These are phyloP conservation scores for Montipora capitata DNA, from an alignment of 92 coral and sea anemone species.

Conservation along the genomic window DNA sequence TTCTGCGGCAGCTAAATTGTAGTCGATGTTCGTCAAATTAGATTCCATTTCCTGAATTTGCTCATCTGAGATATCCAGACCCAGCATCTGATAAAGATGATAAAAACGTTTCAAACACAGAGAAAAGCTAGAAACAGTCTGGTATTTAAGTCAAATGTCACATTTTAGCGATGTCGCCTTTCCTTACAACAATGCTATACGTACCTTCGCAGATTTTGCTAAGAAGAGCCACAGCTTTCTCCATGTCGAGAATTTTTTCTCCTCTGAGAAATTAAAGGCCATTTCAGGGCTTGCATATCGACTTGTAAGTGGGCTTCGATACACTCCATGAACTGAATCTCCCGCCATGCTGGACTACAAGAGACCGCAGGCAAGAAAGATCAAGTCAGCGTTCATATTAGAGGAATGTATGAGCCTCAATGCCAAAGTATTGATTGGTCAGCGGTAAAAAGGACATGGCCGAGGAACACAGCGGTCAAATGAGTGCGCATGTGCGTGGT, in stretches of 20 bases:
- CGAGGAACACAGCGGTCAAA: no score
- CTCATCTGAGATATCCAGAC: slow-evolving; percentile 86
- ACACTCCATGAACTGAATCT: slow-evolving; percentile 74
- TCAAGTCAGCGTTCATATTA: slow-evolving; percentile 3
- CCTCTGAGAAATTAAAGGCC: slow-evolving; percentile 98
- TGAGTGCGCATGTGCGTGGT: no score
- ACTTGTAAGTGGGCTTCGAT: slow-evolving; percentile 96
- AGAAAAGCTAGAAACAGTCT: background rate
- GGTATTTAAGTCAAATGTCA: no score
- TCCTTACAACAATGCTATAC: background rate
- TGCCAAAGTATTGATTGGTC: slow-evolving; percentile 48
- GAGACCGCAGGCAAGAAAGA: background rate
- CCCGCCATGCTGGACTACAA: slow-evolving; percentile 79
- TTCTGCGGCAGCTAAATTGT: slow-evolving; percentile 87
- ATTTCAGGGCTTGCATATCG: slow-evolving; percentile 98
- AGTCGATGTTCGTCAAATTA: slow-evolving; percentile 91
- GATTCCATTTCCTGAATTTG: slow-evolving; percentile 96
- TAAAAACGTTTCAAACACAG: background rate
- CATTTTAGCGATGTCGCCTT: no score
- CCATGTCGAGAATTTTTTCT: slow-evolving; percentile 98
- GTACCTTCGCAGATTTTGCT: slow-evolving; percentile 97
- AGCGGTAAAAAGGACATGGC: slow-evolving; percentile 75
- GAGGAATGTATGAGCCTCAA: background rate
- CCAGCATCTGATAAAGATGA: slow-evolving; percentile 78
- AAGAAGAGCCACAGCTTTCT: slow-evolving; percentile 93